Evolutionary conservation across 2,113 vertebrate species (phyloP).

Genomic region (Antigone vipio): DNA sequence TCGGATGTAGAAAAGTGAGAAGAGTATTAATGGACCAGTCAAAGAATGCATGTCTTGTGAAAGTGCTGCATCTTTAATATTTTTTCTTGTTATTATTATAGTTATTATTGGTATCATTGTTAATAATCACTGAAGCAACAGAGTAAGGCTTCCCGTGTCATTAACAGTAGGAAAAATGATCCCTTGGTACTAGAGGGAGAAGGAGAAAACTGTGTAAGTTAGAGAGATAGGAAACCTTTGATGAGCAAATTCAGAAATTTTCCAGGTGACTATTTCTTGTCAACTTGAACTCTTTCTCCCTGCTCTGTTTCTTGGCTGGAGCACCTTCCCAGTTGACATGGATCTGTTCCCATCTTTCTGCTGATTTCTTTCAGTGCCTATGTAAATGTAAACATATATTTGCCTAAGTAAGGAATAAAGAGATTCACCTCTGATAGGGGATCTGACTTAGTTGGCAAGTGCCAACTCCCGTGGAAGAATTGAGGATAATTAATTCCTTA

Average conservation of each 20-base stretch:
- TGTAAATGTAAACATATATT: not conserved
- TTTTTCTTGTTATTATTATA: not conserved
- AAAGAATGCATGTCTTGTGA: not conserved
- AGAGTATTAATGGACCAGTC: not conserved
- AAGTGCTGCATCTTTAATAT: not conserved
- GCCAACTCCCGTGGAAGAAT: not conserved
- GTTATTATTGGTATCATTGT: not conserved
- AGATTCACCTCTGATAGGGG: not conserved
- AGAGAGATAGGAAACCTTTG: not conserved
- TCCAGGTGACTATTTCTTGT: not conserved
- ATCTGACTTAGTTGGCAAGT: not conserved
- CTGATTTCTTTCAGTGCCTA: not conserved
- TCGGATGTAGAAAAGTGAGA: not conserved
- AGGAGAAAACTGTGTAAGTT: not conserved
- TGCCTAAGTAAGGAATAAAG: not conserved
- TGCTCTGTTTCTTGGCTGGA: not conserved
- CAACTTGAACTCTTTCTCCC: not conserved
- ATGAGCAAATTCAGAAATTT: not conserved
- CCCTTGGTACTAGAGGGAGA: not conserved
- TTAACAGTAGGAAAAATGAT: not conserved
- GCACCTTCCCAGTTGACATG: not conserved
- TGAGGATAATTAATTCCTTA: not conserved
- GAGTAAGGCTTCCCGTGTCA: not conserved
- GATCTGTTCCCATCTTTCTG: not conserved
- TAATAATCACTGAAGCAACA: not conserved